These are phyloP conservation scores for Brachionus calyciflorus DNA, from an alignment of 1,140 invertebrate genomes.

Conservation along the genomic window DNA sequence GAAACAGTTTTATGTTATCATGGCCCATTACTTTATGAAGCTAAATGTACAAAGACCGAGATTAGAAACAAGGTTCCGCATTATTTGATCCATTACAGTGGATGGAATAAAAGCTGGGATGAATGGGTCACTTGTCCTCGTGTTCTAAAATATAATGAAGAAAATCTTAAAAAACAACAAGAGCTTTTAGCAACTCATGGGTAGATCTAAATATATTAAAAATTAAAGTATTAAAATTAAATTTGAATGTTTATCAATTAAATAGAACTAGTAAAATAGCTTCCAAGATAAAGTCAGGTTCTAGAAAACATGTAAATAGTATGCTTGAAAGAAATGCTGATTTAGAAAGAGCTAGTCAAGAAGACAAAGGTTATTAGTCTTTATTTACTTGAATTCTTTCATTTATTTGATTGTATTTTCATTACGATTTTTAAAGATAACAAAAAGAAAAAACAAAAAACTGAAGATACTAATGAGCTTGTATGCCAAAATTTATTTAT, in stretches of 20 bases:
- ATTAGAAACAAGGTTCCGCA: slow-evolving; percentile 15
- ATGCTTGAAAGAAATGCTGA: slow-evolving; percentile 36
- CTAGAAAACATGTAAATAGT: slow-evolving; percentile 18
- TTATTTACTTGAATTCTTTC: too few species aligned
- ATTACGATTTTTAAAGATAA: background rate
- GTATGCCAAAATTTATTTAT: background rate
- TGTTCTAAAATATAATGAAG: slow-evolving; percentile 41
- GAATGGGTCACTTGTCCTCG: slow-evolving; percentile 42
- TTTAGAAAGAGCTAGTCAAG: slow-evolving; percentile 13
- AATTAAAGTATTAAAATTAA: background rate
- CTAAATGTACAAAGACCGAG: slow-evolving; percentile 29
- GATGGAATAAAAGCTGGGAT: slow-evolving; percentile 43
- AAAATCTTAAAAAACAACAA: slow-evolving; percentile 46
- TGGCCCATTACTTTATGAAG: slow-evolving; percentile 42
- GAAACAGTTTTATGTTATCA: slow-evolving; percentile 45
- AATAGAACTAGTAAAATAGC: slow-evolving; percentile 39
- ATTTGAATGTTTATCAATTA: background rate
- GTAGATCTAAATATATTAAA: background rate
- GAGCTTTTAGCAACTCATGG: slow-evolving; percentile 44
- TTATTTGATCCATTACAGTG: slow-evolving; percentile 45
- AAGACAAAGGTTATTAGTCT: background rate
- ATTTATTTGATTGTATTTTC: background rate
- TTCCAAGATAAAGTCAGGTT: slow-evolving; percentile 34
- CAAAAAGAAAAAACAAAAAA: slow-evolving; percentile 29
- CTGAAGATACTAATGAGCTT: background rate